Base-by-base conservation (phyloP, 2,797 vertebrate species). In the Crenichthys baileyi region DNA sequence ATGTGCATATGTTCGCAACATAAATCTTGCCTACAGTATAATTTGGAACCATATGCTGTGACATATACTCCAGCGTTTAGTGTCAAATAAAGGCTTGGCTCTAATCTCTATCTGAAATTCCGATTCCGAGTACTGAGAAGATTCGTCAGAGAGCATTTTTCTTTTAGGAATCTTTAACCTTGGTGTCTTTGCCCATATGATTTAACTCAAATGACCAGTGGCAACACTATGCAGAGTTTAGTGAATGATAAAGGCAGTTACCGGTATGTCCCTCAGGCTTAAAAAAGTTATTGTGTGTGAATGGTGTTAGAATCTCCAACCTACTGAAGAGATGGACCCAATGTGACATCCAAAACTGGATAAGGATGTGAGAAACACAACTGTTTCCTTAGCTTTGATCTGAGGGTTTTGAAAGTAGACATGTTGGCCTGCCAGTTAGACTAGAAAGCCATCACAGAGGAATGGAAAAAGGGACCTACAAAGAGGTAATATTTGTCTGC, bases 341-440 rank as follows among this genome's bases (percentile, higher is more conserved):
- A 67, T 80, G 55, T 84, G 85, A 90, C 87, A 89, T 65, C 24
- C 7, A 79, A 75, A 85, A 83, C 83, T 72, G 51, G 70, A 76
- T 79, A 31, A 88, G 56, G 78, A 81, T 83, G 77, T 75, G 51
- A 75, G 83, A 89, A 84, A 87, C 68, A 73, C 68, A 78, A 73
- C 81, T 75, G 81, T 75, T 87, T 90, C 73, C 73, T 85, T 39
- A 41, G 60, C 89, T 92, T 90, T 91, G 78, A 89, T 89, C 84
- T 83, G 24, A 39, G 55, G 39, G 79, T 81, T 67, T 78, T 83
- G 77, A 86, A 77, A 83, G 84, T 41, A 67, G 82, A 76, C 83
- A 85, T 75, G 67, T 87, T 89, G 89, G 89, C 76, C 86, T 87
- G 87, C 84, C 87, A 90, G 84, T 89, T 88, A 90, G 78, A 87